phyloP scores from a whole-genome alignment of 2,888 invertebrate genomes.

The Oligia latruncula region DNA sequence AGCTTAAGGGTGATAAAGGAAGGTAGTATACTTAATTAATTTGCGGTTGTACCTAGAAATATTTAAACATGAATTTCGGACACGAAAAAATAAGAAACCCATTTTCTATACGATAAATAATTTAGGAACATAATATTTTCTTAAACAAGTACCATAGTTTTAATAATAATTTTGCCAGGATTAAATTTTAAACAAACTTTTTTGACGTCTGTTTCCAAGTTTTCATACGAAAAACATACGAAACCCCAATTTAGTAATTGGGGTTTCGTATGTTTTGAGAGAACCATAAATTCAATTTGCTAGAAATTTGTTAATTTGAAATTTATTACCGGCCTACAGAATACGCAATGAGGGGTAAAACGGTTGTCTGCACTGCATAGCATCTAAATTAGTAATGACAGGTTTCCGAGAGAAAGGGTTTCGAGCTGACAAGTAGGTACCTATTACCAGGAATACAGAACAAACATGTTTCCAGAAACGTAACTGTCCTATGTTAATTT shows the following conservation, averaged over 20 bases:
- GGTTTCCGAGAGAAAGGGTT: constrained; percentile 34
- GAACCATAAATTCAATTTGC: constrained; percentile 62
- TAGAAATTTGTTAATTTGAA: constrained; percentile 61
- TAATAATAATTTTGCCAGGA: constrained; percentile 28
- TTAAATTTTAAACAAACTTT: constrained; percentile 28
- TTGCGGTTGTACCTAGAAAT: constrained; percentile 21
- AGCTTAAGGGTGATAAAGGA: constrained; percentile 25
- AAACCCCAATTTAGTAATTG: constrained; percentile 6
- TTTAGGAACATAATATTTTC: constrained; percentile 8
- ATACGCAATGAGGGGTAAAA: constrained; percentile 58
- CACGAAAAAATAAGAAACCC: constrained; percentile 8
- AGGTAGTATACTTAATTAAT: constrained; percentile 20
- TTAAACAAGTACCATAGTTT: background rate
- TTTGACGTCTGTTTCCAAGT: constrained; percentile 36
- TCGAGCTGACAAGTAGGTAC: background rate
- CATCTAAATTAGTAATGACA: constrained; percentile 57
- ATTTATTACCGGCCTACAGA: constrained; percentile 59
- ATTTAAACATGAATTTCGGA: constrained; percentile 28
- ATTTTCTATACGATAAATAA: constrained; percentile 8
- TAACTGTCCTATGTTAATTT: constrained; percentile 4
- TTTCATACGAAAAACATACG: constrained; percentile 9
- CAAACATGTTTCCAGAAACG: background rate
- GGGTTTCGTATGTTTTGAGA: constrained; percentile 55
- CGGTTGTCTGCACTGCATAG: constrained; percentile 44
- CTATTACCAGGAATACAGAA: constrained; percentile 5